Base-by-base conservation (phyloP, 2,888 invertebrate species). In the Eristalis tenax region DNA sequence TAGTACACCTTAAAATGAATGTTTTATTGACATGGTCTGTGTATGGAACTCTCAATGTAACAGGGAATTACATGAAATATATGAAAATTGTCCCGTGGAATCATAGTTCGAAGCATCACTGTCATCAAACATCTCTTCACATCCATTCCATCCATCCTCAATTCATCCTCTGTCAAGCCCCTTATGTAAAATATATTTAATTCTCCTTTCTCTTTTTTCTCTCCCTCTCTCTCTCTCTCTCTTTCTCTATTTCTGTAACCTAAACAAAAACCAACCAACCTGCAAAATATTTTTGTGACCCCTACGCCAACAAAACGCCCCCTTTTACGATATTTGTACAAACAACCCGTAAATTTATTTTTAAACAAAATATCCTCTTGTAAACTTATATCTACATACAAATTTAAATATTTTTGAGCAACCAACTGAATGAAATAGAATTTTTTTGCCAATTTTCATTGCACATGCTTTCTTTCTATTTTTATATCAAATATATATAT, bases 401-500 rank as follows among this genome's bases (percentile, higher is more conserved):
- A 32, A 32, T 32, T n/a, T 22, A 50, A 59, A 32, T 61, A 32
- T 56, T 77, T 79, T 73, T 77, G 82, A 82, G 82, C 66, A 76
- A 65, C 71, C 56, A 61, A 82, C 82, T 71, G 82, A 66, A 66
- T 61, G 50, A 70, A 82, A 76, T 82, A 82, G 76, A 82, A 38
- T 66, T 65, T 28, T n/a, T 71, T 61, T 76, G 76, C 59, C 70
- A 70, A 75, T 59, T 71, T 71, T 15, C 59, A 71, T 26, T 76
- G 82, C 82, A 82, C 76, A n/a, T 56, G 69, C 76, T 82, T 82
- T 70, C 40, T 32, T 15, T 35, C 63, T 40, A 23, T 40, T 69
- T 56, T 11, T 57, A 56, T 22, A 23, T 28, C 2, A 38, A 8
- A 59, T 50, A 50, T 50, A 6, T 50, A 63, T 26, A 43, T 57